Percentiles rank a stretch among this genome's conserved stretches.
Conservation (phyloP, 2,888 invertebrate genomes). For the Ochropleura leucogaster region DNA sequence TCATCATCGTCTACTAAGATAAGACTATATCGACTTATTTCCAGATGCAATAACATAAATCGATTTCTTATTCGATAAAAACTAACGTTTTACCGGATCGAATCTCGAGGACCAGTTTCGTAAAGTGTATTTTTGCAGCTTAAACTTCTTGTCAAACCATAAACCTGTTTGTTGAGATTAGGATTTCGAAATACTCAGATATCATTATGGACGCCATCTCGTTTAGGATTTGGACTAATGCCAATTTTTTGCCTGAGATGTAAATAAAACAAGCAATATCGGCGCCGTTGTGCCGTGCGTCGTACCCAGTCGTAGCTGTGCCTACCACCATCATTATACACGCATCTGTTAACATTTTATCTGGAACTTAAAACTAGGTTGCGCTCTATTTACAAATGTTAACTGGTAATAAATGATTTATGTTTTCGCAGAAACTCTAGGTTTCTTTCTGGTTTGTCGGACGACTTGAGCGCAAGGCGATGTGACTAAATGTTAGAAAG, state of each 20-base stretch:
- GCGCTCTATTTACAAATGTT: constrained; percentile 61
- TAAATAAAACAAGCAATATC: constrained; percentile 84
- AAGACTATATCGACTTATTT: constrained; percentile 38
- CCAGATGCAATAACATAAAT: constrained; percentile 59
- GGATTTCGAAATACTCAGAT: constrained; percentile 75
- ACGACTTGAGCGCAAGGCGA: constrained; percentile 40
- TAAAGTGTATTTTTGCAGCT: constrained; percentile 65
- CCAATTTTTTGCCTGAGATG: constrained; percentile 85
- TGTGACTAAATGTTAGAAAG: constrained; percentile 76
- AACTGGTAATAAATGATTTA: constrained; percentile 55
- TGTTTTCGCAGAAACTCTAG: constrained; percentile 44
- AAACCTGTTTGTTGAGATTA: constrained; percentile 77
- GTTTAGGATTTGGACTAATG: constrained; percentile 78
- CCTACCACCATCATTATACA: constrained; percentile 58
- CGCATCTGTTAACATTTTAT: constrained; percentile 74
- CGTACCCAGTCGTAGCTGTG: constrained; percentile 45
- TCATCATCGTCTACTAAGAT: constrained; percentile 56
- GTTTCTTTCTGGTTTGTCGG: constrained; percentile 38
- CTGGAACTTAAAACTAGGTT: constrained; percentile 70
- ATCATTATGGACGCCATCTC: constrained; percentile 73
- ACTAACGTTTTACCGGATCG: constrained; percentile 57
- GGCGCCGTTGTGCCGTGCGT: constrained; percentile 73
- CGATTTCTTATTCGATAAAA: constrained; percentile 56
- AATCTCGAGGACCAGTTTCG: constrained; percentile 62
- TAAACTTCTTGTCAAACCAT: constrained; percentile 70